phyloP scores from a whole-genome alignment of 2,797 vertebrate genomes.

The Characodon lateralis region DNA sequence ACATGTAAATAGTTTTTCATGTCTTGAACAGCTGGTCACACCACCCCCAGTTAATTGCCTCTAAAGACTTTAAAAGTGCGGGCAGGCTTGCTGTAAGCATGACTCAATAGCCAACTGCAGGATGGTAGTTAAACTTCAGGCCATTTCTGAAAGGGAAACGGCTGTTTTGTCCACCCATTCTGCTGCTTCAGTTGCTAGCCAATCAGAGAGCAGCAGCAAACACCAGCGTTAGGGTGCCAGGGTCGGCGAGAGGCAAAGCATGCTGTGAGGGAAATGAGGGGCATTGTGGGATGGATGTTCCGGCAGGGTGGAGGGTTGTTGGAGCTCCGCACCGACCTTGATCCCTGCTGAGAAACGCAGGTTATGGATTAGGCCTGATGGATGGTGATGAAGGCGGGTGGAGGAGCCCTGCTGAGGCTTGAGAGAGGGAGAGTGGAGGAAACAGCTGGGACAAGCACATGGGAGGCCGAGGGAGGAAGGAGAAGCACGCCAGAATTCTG shows the following conservation, averaged over 20 bases:
- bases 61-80: constrained; percentile 70
- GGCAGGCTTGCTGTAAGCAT: constrained; percentile 24
- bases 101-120: constrained; percentile 30
- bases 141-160: constrained; percentile 45
- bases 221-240: constrained; percentile 54
- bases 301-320: constrained; percentile 61
- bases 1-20: constrained; percentile 67
- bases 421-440: constrained; percentile 65
- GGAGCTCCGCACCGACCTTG: constrained; percentile 44
- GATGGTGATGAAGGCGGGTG: constrained; percentile 49
- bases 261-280: constrained; percentile 72
- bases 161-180: constrained; percentile 34
- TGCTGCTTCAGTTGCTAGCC: constrained; percentile 28
- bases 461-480: constrained; percentile 52
- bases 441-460: constrained; percentile 69
- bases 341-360: constrained; percentile 61
- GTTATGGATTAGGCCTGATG: constrained; percentile 66
- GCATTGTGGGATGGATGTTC: constrained; percentile 71
- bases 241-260: constrained; percentile 45
- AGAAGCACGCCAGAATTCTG: constrained; percentile 62
- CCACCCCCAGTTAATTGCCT: constrained; percentile 58
- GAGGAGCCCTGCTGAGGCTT: constrained; percentile 58
- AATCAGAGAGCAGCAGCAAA: constrained; percentile 45
- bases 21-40: constrained; percentile 67
- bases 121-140: constrained; percentile 64